Percentiles rank a stretch among this genome's conserved stretches.
phyloP scores from a whole-genome alignment of 2,113 vertebrate genomes.

The Tragulus kanchil region DNA sequence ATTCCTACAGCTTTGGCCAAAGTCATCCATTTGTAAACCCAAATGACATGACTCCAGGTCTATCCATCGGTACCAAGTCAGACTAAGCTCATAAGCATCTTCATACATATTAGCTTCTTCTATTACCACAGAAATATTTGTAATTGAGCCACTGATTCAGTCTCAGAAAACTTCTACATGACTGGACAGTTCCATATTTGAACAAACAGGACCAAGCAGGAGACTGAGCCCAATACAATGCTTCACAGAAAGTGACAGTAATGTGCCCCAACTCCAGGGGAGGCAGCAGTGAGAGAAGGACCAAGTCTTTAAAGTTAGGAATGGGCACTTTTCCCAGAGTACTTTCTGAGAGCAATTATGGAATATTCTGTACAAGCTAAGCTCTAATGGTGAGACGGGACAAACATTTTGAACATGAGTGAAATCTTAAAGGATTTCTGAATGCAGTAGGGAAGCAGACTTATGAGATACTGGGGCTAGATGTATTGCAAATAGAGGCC shows the following conservation, averaged over 20 bases:
- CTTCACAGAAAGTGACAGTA: neutral
- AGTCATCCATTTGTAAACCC: neutral
- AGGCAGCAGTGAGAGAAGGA: conserved; percentile 59
- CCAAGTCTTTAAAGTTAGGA: neutral
- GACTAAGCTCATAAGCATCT: neutral
- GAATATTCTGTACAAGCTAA: neutral
- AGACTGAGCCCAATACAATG: neutral
- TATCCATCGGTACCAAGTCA: neutral
- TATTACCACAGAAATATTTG: neutral
- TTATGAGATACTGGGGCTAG: neutral
- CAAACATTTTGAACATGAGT: neutral
- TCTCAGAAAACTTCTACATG: neutral
- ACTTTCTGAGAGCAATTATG: neutral
- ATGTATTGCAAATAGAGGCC: neutral
- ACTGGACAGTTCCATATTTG: neutral
- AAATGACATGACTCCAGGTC: neutral
- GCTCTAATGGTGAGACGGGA: neutral
- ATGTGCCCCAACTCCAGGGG: neutral
- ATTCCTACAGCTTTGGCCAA: neutral
- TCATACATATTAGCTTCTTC: neutral
- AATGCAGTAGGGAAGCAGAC: neutral
- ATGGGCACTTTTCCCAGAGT: neutral
- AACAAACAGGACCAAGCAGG: neutral
- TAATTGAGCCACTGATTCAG: neutral
- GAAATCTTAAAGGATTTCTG: neutral